Evolutionary conservation across 2,797 vertebrate genomes (phyloP).

Genomic region (Benthosema pterotum): DNA sequence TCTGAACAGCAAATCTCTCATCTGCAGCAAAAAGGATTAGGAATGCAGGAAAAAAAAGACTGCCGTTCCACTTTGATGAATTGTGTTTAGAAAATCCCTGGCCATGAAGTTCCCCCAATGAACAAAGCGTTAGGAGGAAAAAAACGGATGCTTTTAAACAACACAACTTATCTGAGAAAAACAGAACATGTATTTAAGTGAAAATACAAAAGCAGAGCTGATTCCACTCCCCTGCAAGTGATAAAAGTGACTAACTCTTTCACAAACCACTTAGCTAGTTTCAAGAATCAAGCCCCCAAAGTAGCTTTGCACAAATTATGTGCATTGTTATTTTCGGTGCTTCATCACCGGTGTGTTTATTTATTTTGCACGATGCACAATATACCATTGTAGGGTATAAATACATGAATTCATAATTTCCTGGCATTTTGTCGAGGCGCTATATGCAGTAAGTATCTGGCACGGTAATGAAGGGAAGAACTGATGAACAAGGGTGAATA

Average conservation of each 20-base stretch:
- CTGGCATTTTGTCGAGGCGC: slow-evolving; percentile 51
- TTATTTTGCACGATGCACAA: slow-evolving; percentile 69
- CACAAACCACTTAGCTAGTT: slow-evolving; percentile 81
- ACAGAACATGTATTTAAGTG: slow-evolving; percentile 85
- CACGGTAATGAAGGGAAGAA: slow-evolving; percentile 68
- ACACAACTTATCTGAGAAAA: slow-evolving; percentile 85
- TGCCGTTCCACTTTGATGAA: slow-evolving; percentile 86
- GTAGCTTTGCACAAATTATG: slow-evolving; percentile 85
- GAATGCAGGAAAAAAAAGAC: slow-evolving; percentile 77
- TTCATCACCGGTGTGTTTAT: slow-evolving; percentile 78
- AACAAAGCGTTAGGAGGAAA: slow-evolving; percentile 79
- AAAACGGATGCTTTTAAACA: slow-evolving; percentile 83
- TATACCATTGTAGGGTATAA: slow-evolving; percentile 71
- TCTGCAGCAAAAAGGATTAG: slow-evolving; percentile 86
- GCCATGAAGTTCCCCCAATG: slow-evolving; percentile 80
- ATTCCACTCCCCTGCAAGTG: slow-evolving; percentile 79
- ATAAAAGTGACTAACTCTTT: slow-evolving; percentile 82
- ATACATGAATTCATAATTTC: slow-evolving; percentile 77
- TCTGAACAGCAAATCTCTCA: slow-evolving; percentile 87
- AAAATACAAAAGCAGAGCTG: slow-evolving; percentile 82
- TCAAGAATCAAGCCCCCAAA: slow-evolving; percentile 74
- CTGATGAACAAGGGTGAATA: slow-evolving; percentile 72
- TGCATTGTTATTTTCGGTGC: slow-evolving; percentile 75
- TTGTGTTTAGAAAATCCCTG: slow-evolving; percentile 87
- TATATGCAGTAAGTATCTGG: slow-evolving; percentile 58